A percentile compares a stretch with the other conserved stretches of the same genome.
Evolutionary conservation across 2,113 vertebrate species (phyloP).

Genomic region (Rhabdomys dilectus): DNA sequence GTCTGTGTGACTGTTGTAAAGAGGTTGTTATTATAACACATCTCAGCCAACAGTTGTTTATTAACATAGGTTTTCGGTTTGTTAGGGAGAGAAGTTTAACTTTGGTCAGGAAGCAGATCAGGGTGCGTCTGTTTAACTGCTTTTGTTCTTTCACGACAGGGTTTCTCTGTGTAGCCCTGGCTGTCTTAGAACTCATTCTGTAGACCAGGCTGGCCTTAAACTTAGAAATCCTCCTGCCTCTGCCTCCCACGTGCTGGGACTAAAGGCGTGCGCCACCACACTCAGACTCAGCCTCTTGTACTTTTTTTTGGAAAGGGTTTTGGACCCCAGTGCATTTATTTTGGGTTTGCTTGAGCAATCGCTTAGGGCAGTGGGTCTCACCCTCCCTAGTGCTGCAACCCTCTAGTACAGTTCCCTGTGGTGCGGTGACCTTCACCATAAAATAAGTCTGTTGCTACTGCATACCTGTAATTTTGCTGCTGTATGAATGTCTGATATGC

Average conservation of each 20-base stretch:
- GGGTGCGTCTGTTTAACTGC: neutral
- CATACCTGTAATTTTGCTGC: neutral
- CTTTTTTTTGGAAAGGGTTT: conserved; percentile 21
- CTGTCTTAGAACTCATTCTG: neutral
- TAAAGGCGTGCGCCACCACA: neutral
- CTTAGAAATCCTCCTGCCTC: neutral
- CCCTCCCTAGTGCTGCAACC: neutral
- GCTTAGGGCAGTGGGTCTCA: neutral
- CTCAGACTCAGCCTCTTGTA: neutral
- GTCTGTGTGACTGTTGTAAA: neutral
- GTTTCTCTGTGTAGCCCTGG: neutral
- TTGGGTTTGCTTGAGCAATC: conserved; percentile 31
- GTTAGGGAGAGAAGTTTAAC: conserved; percentile 37
- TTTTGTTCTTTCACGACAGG: neutral
- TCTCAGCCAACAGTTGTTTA: conserved; percentile 23
- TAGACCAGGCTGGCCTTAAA: neutral
- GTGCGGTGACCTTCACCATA: neutral
- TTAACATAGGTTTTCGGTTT: neutral
- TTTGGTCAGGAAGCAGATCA: conserved; percentile 32
- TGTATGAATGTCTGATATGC: neutral
- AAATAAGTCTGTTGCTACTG: neutral
- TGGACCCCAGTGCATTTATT: conserved; percentile 2
- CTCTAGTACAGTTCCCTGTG: neutral
- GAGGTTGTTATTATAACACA: conserved; percentile 24
- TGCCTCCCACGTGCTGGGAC: neutral